Percentiles rank a stretch among this genome's conserved stretches.
phyloP scores from a whole-genome alignment of 1,140 invertebrate species.

The Drosophila nigromelanica region DNA sequence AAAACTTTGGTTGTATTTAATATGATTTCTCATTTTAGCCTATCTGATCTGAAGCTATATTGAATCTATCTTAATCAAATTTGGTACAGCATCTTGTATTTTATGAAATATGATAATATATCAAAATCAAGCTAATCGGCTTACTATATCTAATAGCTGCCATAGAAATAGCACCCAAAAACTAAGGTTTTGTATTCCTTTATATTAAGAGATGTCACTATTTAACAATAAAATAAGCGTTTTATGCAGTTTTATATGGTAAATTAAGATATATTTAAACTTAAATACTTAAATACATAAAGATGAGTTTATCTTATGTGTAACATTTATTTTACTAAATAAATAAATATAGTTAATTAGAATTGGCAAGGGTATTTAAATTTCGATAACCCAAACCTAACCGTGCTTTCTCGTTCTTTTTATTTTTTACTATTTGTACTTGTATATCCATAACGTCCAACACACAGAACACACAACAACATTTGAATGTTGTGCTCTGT shows the following conservation, averaged over 20 bases:
- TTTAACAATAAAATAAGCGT: too few species aligned
- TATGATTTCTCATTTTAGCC: not conserved
- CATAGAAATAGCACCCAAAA: not conserved
- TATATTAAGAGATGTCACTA: too few species aligned
- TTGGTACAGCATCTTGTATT: not conserved
- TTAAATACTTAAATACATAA: too few species aligned
- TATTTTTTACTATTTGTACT: slow-evolving; percentile 33
- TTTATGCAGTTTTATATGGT: too few species aligned
- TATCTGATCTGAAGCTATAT: not conserved
- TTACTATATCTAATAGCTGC: not conserved
- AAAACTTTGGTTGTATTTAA: not conserved
- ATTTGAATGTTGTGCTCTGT: slow-evolving; percentile 49
- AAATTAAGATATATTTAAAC: too few species aligned
- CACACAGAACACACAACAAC: slow-evolving; percentile 15
- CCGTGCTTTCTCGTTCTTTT: slow-evolving; percentile 9
- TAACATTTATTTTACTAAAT: too few species aligned
- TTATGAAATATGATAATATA: not conserved
- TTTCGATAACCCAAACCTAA: not conserved
- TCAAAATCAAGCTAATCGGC: not conserved
- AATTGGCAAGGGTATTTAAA: not conserved
- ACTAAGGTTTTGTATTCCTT: too few species aligned
- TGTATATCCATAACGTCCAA: slow-evolving; percentile 8
- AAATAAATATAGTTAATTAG: too few species aligned
- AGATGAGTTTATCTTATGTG: too few species aligned
- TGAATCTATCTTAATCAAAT: not conserved